Conservation (phyloP, 2,888 invertebrate genomes). For the Zelleria hepariella region DNA sequence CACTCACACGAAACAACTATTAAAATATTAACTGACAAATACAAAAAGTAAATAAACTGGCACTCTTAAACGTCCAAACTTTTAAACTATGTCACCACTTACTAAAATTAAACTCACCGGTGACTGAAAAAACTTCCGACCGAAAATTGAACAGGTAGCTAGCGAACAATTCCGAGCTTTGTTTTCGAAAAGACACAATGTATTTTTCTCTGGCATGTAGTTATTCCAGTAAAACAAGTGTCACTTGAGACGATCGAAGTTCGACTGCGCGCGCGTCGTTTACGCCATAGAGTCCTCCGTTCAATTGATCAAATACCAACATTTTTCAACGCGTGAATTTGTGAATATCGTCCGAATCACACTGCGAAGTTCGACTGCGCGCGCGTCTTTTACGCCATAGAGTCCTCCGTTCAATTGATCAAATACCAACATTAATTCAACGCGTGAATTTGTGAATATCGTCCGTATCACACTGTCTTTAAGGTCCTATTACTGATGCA, state of each 20-base stretch:
- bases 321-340: not conserved
- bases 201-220: not conserved
- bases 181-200: not conserved
- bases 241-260: not conserved
- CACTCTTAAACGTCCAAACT: not conserved
- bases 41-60: no score
- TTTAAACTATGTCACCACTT: not conserved
- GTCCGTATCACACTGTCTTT: not conserved
- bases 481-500: no score
- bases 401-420: not conserved
- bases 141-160: not conserved
- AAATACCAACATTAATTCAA: not conserved
- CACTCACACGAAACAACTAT: no score
- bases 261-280: not conserved
- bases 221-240: not conserved
- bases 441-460: not conserved
- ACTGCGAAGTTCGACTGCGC: not conserved
- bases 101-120: not conserved
- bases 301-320: not conserved
- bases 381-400: not conserved
- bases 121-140: not conserved
- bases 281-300: not conserved
- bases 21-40: no score
- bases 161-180: not conserved
- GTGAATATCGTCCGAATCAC: not conserved